These are phyloP conservation scores for Philhelius pedissequus DNA, from an alignment of 2,888 invertebrate species.

Conservation along the genomic window DNA sequence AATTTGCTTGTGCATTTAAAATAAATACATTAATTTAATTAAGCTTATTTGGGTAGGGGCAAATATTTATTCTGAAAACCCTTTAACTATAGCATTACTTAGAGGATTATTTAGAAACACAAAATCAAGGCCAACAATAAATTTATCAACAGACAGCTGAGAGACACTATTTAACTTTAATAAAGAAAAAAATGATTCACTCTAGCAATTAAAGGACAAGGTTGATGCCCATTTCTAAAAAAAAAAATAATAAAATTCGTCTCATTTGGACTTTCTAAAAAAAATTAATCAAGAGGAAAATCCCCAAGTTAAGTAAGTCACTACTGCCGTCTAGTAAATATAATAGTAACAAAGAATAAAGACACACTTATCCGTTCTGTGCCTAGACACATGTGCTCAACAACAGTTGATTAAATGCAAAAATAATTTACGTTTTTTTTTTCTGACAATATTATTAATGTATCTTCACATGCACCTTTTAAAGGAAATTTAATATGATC, in stretches of 20 bases:
- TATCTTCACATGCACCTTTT: background rate
- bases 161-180: no score
- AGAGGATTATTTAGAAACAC: no score
- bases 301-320: background rate
- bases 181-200: background rate
- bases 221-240: background rate
- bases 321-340: background rate
- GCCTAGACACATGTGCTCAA: conserved; percentile 54
- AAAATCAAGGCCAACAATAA: no score
- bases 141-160: no score
- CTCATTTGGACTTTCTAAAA: background rate
- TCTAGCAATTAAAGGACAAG: background rate
- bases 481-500: background rate
- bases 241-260: background rate
- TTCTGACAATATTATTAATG: background rate
- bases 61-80: no score
- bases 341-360: background rate
- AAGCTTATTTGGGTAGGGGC: no score
- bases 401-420: conserved; percentile 57
- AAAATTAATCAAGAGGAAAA: background rate
- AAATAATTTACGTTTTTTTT: conserved; percentile 1
- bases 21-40: no score
- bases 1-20: no score
- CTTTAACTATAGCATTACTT: no score
- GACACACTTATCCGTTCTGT: background rate